These are phyloP conservation scores for Tinea pellionella DNA, from an alignment of 2,888 invertebrate species.

Conservation along the genomic window DNA sequence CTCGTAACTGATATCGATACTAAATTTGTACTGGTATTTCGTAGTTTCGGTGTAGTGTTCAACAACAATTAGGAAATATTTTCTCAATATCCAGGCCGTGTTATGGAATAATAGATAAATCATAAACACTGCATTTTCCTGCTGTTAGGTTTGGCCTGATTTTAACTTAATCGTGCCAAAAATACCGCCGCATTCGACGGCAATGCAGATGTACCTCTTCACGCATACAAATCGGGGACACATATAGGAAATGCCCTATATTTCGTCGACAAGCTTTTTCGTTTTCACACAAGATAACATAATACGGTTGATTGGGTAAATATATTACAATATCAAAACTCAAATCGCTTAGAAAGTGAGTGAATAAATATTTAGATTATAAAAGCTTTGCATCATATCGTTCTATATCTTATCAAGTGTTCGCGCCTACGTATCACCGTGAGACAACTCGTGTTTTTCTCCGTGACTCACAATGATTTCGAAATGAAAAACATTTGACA, in stretches of 20 bases:
- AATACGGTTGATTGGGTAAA: neutral
- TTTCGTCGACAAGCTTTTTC: neutral
- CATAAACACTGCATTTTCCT: slow-evolving; percentile 6
- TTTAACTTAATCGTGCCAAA: slow-evolving; percentile 44
- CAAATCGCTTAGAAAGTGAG: neutral
- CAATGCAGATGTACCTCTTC: slow-evolving; percentile 58
- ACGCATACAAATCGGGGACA: slow-evolving; percentile 41
- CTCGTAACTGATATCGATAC: too few species aligned
- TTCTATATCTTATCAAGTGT: slow-evolving; percentile 6
- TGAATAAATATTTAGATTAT: neutral
- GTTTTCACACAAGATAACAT: neutral
- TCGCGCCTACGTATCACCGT: neutral
- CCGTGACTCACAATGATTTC: neutral
- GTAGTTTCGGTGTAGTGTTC: too few species aligned
- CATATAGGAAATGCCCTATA: slow-evolving; percentile 3
- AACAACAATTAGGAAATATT: too few species aligned
- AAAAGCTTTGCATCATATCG: neutral
- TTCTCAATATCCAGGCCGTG: neutral
- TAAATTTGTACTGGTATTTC: too few species aligned
- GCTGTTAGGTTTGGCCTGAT: slow-evolving; percentile 30
- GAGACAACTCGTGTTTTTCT: neutral
- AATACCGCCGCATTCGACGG: slow-evolving; percentile 42
- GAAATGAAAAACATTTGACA: neutral
- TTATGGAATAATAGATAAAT: neutral
- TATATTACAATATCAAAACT: neutral